Conservation (phyloP, 2,797 vertebrate genomes). For the Parambassis ranga region DNA sequence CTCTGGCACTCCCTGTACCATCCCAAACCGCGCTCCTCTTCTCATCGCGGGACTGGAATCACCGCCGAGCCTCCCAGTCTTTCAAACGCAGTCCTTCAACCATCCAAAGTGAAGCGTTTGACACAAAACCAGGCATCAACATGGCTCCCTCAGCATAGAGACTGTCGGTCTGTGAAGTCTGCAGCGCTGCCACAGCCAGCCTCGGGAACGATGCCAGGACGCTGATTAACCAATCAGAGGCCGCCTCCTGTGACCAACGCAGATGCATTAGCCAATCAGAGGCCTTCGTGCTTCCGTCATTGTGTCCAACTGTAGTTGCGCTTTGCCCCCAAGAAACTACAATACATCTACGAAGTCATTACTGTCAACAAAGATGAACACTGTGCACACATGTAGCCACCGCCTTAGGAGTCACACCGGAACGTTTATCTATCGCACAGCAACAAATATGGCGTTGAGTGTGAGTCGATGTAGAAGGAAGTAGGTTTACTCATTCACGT, state of each 20-base stretch:
- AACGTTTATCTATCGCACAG: not conserved
- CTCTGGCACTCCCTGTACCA: constrained; percentile 31
- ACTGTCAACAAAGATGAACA: constrained; percentile 22
- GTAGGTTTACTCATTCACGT: not conserved
- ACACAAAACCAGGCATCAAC: constrained; percentile 71
- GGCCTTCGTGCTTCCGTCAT: constrained; percentile 60
- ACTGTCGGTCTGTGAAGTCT: constrained; percentile 54
- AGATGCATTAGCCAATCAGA: constrained; percentile 62
- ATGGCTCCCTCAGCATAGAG: constrained; percentile 72
- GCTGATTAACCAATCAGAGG: constrained; percentile 65
- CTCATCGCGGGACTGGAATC: constrained; percentile 65
- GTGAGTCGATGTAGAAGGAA: not conserved
- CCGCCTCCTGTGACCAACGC: constrained; percentile 38
- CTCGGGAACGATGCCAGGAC: constrained; percentile 54
- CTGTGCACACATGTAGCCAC: not conserved
- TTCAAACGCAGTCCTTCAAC: constrained; percentile 40
- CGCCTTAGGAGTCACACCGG: not conserved
- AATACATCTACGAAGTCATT: constrained; percentile 9
- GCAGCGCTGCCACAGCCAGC: constrained; percentile 52
- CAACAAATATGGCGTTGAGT: not conserved
- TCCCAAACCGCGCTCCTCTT: constrained; percentile 47
- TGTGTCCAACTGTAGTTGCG: constrained; percentile 45
- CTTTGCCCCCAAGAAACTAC: constrained; percentile 26
- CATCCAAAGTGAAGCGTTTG: constrained; percentile 56
- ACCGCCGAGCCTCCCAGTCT: constrained; percentile 52